Base-by-base conservation (phyloP, 2,888 invertebrate species). In the Trileptium ribeirensis region DNA sequence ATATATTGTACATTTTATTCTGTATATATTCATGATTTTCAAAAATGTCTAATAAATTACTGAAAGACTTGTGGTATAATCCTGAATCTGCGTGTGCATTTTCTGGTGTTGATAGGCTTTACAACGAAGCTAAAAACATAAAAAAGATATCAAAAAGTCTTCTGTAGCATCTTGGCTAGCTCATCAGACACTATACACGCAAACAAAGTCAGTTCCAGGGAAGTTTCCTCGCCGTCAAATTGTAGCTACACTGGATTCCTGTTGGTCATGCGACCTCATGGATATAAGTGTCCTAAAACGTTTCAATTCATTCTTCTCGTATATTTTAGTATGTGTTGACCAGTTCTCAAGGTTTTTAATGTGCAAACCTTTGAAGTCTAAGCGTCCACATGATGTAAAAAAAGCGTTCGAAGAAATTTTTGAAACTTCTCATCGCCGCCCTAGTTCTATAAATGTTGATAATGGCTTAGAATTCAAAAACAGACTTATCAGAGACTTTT, bases 351-450 rank as follows among this genome's bases (percentile, higher is more conserved):
- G 77, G 36, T 75, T 33, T 38, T 19, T 24, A n/a, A 33, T 29
- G 77, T 24, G n/a, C n/a, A n/a, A 38, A 75, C 34, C 77, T 38
- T n/a, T 75, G 39, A 75, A 75, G 36, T 34, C 31, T 75, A 75
- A 75, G 77, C 8, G n/a, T 33, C 2, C 37, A 34, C n/a, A 37
- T 2, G 15, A 33, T 8, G 77, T 75, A 3, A 75, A 38, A 34
- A 38, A 36, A 37, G 77, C 77, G 34, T 75, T 75, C 36, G 77
- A 34, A 15, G n/a, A 75, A 2, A 36, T 75, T 38, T 75, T 75
- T 38, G 39, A 33, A 24, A 75, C n/a, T 15, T 8, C 3, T 36
- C 38, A 39, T 15, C 24, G 77, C 3, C 24, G n/a, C 24, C 77
- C 77, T 29, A n/a, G 29, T 24, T 3, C 37, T 2, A 2, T 38